Conservation (phyloP, 2,113 vertebrate species). For the Lipotes vexillifer region DNA sequence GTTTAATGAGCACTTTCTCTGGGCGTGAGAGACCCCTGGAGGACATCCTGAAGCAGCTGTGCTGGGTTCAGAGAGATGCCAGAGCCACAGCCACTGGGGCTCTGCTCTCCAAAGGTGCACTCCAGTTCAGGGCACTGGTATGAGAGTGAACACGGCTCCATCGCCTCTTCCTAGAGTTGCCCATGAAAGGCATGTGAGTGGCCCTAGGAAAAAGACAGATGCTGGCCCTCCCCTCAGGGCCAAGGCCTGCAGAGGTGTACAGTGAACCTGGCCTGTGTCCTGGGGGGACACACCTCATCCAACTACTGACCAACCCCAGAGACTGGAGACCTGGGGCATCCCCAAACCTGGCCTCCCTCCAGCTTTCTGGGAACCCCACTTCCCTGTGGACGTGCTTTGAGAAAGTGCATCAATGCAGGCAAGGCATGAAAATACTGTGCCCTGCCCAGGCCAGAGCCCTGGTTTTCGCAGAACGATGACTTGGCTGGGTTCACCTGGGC, state of each 20-base stretch:
- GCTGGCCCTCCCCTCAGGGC: neutral
- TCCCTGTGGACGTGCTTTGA: neutral
- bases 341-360: neutral
- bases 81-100: too few species aligned
- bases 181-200: neutral
- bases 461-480: neutral
- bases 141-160: neutral
- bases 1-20: neutral
- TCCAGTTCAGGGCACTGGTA: neutral
- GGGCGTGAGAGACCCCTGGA: neutral
- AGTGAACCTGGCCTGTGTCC: neutral
- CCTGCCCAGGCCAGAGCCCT: neutral
- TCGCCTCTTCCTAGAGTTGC: neutral
- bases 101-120: neutral
- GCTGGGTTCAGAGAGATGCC: neutral
- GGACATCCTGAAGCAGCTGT: too few species aligned
- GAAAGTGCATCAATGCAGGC: too few species aligned
- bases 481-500: neutral
- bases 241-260: neutral
- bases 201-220: neutral
- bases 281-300: neutral
- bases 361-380: neutral
- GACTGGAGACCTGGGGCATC: neutral
- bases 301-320: neutral
- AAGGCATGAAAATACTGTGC: accelerated